Percentiles rank a stretch among this genome's conserved stretches.
Conservation (phyloP, 2,888 invertebrate genomes). For the Hyposoter dolosus region DNA sequence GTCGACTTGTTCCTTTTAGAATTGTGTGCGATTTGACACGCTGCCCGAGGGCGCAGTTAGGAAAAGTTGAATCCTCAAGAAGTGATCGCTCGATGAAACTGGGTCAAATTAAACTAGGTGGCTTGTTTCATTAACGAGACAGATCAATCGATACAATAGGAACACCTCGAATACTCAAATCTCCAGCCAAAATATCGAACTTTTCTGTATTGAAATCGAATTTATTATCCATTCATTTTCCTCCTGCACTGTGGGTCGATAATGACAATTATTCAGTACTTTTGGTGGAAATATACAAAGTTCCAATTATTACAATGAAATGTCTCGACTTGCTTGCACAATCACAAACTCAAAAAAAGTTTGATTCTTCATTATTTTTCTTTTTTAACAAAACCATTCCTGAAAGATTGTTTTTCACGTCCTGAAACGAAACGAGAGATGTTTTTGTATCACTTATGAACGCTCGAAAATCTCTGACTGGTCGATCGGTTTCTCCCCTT, state of each 20-base stretch:
- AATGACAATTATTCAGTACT: neutral
- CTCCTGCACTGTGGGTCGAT: neutral
- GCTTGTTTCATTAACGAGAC: slow-evolving; percentile 67
- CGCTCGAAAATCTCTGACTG: slow-evolving; percentile 21
- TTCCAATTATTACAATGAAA: neutral
- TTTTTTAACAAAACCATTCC: neutral
- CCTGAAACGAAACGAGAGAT: neutral
- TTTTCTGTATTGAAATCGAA: neutral
- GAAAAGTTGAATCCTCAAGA: slow-evolving; percentile 45
- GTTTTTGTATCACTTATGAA: neutral
- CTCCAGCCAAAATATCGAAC: slow-evolving; percentile 25
- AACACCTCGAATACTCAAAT: slow-evolving; percentile 28
- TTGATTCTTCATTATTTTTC: neutral
- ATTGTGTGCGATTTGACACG: slow-evolving; percentile 43
- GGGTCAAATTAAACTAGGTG: slow-evolving; percentile 69
- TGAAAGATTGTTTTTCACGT: neutral
- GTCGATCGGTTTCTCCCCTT: slow-evolving; percentile 54
- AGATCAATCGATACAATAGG: slow-evolving; percentile 60
- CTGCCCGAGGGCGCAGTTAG: slow-evolving; percentile 34
- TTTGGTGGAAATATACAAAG: neutral
- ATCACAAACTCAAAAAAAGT: neutral
- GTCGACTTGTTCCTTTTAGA: slow-evolving; percentile 53
- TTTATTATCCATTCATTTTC: neutral
- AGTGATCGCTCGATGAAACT: slow-evolving; percentile 67
- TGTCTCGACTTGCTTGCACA: neutral